Evolutionary conservation across 2,113 vertebrate species (phyloP), one percentile per base, ranked within the genome.

Genomic region (Scopus umbretta): DNA sequence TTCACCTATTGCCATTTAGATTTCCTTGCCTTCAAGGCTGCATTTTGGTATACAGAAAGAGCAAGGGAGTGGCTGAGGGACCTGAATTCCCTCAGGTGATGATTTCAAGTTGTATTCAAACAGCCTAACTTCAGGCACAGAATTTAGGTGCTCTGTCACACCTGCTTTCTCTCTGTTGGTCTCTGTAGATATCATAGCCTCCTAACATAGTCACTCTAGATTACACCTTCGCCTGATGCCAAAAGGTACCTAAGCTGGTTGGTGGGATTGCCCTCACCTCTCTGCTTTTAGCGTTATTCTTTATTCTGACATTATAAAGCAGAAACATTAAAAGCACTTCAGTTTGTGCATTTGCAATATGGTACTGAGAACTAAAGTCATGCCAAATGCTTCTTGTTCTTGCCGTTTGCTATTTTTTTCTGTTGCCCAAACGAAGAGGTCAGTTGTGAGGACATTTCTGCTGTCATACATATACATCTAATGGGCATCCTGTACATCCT

Each of bases 331-430:
- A 36, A 22, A 84, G 49, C 85, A 68, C 68, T 94, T 89, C 42
- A 45, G 34, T 92, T 86, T 55, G 42, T 63, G 45, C 79, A 53
- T 86, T 96, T 93, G 50, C 58, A 83, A 70, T 76, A 86, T 42
- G 75, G 80, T 94, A 96, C 85, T 81, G 76, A 92, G 68, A 91
- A 74, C 62, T 94, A 88, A 94, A 92, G 72, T 84, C 50, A 88
- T 56, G 61, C 38, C 63, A 94, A 88, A 75, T 66, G 68, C 79
- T 94, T 47, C 65, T 74, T 42, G n/a, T 84, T 90, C n/a, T 84
- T 89, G 86, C 58, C 76, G 18, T 78, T 94, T 81, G 40, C 36
- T 88, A 7, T 43, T 62, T 74, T 90, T 91, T 78, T 76, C n/a
- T 93, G 61, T 92, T 95, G 56, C 78, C 86, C 89, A 85, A 68